phyloP scores from a whole-genome alignment of 2,797 vertebrate species.

The Cossypha polioptera region DNA sequence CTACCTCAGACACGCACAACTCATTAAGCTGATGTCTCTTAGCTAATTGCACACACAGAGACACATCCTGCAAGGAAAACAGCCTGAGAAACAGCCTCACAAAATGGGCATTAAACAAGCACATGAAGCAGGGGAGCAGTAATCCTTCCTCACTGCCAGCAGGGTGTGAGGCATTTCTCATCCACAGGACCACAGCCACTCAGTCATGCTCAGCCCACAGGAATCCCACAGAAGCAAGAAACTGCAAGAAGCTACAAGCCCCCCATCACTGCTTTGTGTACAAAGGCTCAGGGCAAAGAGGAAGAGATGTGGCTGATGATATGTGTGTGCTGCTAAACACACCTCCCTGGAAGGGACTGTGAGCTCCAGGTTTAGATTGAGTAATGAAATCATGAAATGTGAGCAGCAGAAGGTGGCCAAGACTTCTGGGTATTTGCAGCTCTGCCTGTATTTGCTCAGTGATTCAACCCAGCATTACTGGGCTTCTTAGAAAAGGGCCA shows the following conservation, averaged over 20 bases:
- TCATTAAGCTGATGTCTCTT: constrained; percentile 52
- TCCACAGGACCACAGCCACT: background rate
- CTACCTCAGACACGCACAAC: constrained; percentile 27
- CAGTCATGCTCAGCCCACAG: constrained; percentile 9
- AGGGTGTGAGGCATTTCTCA: constrained; percentile 49
- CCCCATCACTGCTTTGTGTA: background rate
- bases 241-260: constrained; percentile 41
- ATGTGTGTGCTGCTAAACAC: background rate
- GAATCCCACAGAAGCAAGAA: constrained; percentile 52
- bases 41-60: constrained; percentile 32
- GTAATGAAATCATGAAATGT: background rate
- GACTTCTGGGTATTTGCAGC: constrained; percentile 14
- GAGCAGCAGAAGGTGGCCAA: background rate
- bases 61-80: constrained; percentile 32
- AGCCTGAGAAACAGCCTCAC: constrained; percentile 32
- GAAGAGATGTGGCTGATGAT: background rate
- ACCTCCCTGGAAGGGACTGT: background rate
- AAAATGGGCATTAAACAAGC: background rate
- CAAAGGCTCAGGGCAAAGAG: constrained; percentile 1
- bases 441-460: background rate
- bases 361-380: background rate
- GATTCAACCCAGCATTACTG: background rate
- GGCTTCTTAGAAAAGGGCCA: background rate
- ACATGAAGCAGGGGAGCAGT: background rate
- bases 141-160: constrained; percentile 9